phyloP scores from a whole-genome alignment of 2,888 invertebrate species.

The Scaptomyza cyrtandrae region DNA sequence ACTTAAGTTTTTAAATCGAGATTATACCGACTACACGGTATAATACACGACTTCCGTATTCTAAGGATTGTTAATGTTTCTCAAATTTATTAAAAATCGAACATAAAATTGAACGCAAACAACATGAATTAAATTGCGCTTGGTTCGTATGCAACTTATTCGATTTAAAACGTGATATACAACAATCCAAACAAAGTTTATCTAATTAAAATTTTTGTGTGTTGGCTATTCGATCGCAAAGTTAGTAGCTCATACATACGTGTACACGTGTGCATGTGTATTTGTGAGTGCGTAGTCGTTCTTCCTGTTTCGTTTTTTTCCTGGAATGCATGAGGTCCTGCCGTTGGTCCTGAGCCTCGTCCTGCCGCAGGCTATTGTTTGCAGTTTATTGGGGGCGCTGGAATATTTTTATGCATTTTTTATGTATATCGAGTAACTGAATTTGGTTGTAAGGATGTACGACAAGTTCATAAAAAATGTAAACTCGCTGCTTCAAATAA shows the following conservation, averaged over 20 bases:
- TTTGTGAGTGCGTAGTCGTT: not conserved
- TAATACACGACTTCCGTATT: no score
- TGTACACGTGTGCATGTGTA: not conserved
- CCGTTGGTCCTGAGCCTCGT: not conserved
- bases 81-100: no score
- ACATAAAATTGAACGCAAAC: no score
- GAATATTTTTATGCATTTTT: slow-evolving; percentile 68
- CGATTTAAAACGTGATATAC: no score
- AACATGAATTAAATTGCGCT: no score
- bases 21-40: no score
- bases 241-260: not conserved
- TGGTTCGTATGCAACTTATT: no score
- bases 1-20: no score
- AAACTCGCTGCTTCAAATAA: slow-evolving; percentile 70
- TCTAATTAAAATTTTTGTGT: no score
- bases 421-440: slow-evolving; percentile 69
- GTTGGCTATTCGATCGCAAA: slow-evolving; percentile 2
- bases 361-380: slow-evolving; percentile 41
- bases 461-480: slow-evolving; percentile 79
- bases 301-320: not conserved
- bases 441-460: slow-evolving; percentile 59
- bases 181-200: no score
- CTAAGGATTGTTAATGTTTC: no score
- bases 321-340: not conserved
- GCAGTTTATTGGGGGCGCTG: slow-evolving; percentile 25